Conservation (phyloP, 64 coral and sea anemone genomes). For the Orbicella faveolata region DNA sequence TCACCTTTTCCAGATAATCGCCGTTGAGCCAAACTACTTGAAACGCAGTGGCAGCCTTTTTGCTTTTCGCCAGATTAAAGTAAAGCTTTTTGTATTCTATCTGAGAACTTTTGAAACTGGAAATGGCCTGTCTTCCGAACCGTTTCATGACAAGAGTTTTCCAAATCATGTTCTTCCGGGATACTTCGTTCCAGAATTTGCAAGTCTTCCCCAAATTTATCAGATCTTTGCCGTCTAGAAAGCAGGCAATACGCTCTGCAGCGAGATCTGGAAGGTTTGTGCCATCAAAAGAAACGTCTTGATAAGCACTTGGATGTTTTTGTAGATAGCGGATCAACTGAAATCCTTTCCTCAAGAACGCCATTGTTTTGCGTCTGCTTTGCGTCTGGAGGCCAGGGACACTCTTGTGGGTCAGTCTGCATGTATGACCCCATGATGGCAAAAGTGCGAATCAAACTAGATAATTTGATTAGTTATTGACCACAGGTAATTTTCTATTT, state of each 20-base stretch:
- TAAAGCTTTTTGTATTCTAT: conserved; percentile 60
- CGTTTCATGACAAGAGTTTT: conserved; percentile 52
- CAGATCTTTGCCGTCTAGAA: conserved; percentile 68
- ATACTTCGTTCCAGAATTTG: conserved; percentile 68
- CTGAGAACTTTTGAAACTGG: background rate
- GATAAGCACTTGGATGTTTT: background rate
- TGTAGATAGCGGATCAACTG: background rate
- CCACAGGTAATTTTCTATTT: too few species aligned
- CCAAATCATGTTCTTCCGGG: conserved; percentile 61
- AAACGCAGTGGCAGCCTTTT: conserved; percentile 50
- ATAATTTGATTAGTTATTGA: too few species aligned
- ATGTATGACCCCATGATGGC: background rate
- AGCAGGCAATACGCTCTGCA: conserved; percentile 69
- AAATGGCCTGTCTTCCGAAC: conserved; percentile 26
- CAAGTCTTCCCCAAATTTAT: conserved; percentile 75
- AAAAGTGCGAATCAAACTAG: too few species aligned
- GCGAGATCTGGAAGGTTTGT: conserved; percentile 54
- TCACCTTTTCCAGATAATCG: conserved; percentile 44
- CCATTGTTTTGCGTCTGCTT: background rate
- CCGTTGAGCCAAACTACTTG: conserved; percentile 24
- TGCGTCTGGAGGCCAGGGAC: too few species aligned
- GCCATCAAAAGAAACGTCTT: background rate
- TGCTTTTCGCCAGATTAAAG: conserved; percentile 53
- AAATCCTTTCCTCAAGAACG: background rate
- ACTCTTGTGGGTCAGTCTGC: too few species aligned